These are phyloP conservation scores for Terrapene triunguis DNA, from an alignment of 2,113 vertebrate species.

Conservation along the genomic window DNA sequence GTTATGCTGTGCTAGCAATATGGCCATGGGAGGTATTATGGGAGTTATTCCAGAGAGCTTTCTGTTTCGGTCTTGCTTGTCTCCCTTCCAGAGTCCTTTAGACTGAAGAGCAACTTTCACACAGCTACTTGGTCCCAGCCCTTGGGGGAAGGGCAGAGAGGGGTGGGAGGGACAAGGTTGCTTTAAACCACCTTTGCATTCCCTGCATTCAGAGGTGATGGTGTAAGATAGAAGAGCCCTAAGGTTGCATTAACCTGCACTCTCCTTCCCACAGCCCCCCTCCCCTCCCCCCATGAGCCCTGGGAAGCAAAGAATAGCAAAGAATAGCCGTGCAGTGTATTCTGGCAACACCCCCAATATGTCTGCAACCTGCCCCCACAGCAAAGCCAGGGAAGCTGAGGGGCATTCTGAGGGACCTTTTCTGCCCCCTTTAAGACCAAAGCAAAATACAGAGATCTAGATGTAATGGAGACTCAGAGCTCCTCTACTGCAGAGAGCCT, in stretches of 20 bases:
- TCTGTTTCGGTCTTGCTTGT: background rate
- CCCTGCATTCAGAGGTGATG: background rate
- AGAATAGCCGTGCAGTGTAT: background rate
- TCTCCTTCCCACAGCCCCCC: background rate
- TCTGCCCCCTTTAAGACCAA: background rate
- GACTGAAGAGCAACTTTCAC: background rate
- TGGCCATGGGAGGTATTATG: background rate
- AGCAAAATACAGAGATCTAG: background rate
- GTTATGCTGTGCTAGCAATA: background rate
- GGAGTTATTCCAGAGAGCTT: background rate
- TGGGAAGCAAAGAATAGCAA: background rate
- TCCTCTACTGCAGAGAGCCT: background rate
- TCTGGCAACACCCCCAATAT: background rate
- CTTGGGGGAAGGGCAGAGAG: background rate
- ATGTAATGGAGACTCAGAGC: background rate
- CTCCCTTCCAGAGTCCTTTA: background rate
- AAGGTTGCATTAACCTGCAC: background rate
- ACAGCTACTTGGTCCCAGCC: background rate
- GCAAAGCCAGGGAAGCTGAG: accelerated
- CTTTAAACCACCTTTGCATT: background rate
- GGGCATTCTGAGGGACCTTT: background rate
- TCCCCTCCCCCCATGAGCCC: background rate
- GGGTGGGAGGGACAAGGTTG: background rate
- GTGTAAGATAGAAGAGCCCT: background rate
- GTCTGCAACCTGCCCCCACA: background rate